phyloP scores from a whole-genome alignment of 2,888 invertebrate species.

The Drosophila infuscata region DNA sequence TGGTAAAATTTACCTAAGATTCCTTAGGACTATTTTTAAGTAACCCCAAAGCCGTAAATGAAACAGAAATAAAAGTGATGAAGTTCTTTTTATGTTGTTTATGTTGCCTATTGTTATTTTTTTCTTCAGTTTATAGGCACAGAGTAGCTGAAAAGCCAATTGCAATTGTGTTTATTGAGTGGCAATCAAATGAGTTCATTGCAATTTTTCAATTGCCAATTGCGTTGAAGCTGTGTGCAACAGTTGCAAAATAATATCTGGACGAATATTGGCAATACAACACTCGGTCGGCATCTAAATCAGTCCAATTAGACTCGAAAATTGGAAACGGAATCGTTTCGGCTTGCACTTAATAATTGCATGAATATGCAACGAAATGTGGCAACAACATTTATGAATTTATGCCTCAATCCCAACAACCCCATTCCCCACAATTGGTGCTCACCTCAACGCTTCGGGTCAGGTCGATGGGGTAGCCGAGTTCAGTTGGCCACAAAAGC shows the following conservation, averaged over 20 bases:
- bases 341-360: constrained; percentile 52
- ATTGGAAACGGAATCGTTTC: constrained; percentile 25
- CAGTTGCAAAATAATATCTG: constrained; percentile 35
- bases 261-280: constrained; percentile 13
- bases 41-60: not conserved
- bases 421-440: not conserved
- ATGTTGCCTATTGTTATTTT: not conserved
- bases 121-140: not conserved
- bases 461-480: constrained; percentile 10
- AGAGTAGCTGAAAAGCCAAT: not conserved
- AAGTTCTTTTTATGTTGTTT: not conserved
- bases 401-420: constrained; percentile 6
- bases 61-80: not conserved
- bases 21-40: not conserved
- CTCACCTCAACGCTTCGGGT: constrained; percentile 5
- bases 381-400: constrained; percentile 49
- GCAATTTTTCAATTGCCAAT: constrained; percentile 20
- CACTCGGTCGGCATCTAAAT: constrained; percentile 47
- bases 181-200: constrained; percentile 12
- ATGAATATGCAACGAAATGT: constrained; percentile 71
- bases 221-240: constrained; percentile 24
- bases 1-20: not conserved
- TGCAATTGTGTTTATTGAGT: constrained; percentile 2
- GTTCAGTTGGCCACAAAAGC: constrained; percentile 40
- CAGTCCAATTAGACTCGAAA: constrained; percentile 63